phyloP scores from a whole-genome alignment of 2,113 vertebrate species.

The Heterotis niloticus region DNA sequence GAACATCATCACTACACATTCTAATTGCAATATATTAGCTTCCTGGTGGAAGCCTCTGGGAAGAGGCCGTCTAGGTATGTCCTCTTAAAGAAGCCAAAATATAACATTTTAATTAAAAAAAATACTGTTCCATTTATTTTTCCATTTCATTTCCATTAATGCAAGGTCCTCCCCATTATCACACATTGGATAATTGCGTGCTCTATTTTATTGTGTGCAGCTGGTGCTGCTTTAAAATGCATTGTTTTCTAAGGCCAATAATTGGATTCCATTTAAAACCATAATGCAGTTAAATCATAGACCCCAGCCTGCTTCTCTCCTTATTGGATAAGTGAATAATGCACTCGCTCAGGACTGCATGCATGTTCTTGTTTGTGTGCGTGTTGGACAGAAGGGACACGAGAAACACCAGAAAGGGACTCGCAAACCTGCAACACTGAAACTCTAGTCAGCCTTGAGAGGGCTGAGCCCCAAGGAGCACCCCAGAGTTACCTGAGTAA shows the following conservation, averaged over 20 bases:
- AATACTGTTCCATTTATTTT: conserved; percentile 9
- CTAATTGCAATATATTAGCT: conserved; percentile 2
- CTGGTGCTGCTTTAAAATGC: conserved; percentile 21
- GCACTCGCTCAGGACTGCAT: not conserved
- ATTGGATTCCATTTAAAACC: conserved; percentile 21
- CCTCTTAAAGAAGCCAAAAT: conserved; percentile 7
- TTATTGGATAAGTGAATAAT: conserved; percentile 16
- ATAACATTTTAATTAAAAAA: conserved; percentile 9
- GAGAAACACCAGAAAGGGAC: not conserved
- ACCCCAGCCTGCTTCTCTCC: not conserved
- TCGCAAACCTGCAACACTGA: not conserved
- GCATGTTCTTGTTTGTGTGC: not conserved
- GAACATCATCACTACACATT: not conserved
- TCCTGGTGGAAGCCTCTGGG: not conserved
- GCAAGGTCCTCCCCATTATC: conserved; percentile 1
- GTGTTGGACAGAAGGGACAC: not conserved
- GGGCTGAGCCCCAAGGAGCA: too few relatives aligned
- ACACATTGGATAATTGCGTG: conserved; percentile 14
- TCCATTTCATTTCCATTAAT: conserved; percentile 21
- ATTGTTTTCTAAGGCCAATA: conserved; percentile 11
- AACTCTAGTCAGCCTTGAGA: too few relatives aligned
- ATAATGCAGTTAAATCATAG: conserved; percentile 11
- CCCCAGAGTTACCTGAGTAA: too few relatives aligned
- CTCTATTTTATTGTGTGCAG: conserved; percentile 16
- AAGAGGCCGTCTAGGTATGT: not conserved